Evolutionary conservation across 92 coral and sea anemone species (phyloP), one percentile per base, ranked within the genome.

Genomic region (Diadumene lineata): DNA sequence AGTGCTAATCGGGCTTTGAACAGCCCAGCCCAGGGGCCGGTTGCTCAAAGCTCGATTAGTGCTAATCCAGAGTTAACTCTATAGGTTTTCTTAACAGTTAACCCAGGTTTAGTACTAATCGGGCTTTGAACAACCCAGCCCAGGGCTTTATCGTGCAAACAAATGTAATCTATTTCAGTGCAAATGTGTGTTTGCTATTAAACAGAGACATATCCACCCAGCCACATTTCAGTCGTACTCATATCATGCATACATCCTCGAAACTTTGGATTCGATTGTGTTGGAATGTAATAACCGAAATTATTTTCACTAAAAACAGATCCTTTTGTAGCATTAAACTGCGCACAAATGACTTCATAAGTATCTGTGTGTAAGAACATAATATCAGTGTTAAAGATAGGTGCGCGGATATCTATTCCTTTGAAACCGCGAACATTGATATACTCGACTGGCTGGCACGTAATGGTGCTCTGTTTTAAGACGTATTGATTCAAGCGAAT

Each of bases 391-490:
- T 46, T 34, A 63, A 63, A 70, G 23, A 70, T 50, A 24, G 64
- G 31, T 7, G 33, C 63, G 16, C 34, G 28, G 63, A 56, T 33
- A 27, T 70, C 38, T 7, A 18, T 25, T 56, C 63, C 76, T 25
- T 50, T 50, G 44, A 25, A 28, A 0, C 64, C 63, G 7, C 76
- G 76, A 26, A 70, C 53, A 64, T 50, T 27, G 28, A 70, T 53
- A 27, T 70, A 70, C 53, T 70, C 76, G 10, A 70, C 76, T 0
- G 44, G 26, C 21, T 53, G 43, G 43, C 76, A 70, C 11, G n/a
- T 4, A 13, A 6, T 13, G 48, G 48, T 13, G 48, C 43, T 19
- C 44, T 50, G 1, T 1, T 19, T 13, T 38, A 56, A 70, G 27
- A 11, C 34, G 31, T 26, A 50, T 11, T 70, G 34, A 50, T 2